phyloP scores from a whole-genome alignment of 2,113 vertebrate genomes.

The Hipposideros armiger region DNA sequence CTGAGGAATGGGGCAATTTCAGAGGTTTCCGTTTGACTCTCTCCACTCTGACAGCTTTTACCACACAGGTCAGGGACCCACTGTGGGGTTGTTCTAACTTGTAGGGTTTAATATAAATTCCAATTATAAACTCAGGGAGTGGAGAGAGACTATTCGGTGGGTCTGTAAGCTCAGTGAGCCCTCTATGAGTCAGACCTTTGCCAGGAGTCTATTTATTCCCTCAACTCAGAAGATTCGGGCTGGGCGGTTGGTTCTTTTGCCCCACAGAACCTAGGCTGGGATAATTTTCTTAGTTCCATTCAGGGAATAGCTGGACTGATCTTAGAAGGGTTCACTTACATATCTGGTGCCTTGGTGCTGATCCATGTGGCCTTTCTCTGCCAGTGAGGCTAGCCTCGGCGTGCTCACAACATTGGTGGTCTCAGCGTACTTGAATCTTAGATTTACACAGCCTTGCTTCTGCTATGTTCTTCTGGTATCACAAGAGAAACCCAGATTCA shows the following conservation, averaged over 20 bases:
- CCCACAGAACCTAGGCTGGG: not conserved
- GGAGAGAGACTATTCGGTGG: not conserved
- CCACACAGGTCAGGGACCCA: not conserved
- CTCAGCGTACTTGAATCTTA: not conserved
- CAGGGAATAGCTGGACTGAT: not conserved
- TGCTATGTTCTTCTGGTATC: not conserved
- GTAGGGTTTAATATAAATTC: not conserved
- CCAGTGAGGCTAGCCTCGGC: not conserved
- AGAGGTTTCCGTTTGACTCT: conserved; percentile 1
- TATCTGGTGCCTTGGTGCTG: not conserved
- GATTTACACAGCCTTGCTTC: not conserved
- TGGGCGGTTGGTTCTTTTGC: not conserved
- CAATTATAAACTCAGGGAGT: not conserved
- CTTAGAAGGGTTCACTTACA: not conserved
- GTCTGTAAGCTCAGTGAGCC: not conserved
- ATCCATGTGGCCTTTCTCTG: not conserved
- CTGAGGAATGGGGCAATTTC: not conserved
- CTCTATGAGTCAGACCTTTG: not conserved
- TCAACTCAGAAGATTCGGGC: not conserved
- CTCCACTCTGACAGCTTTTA: not conserved
- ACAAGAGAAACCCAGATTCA: not conserved
- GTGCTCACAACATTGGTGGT: not conserved
- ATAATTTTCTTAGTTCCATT: not conserved
- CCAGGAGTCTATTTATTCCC: not conserved
- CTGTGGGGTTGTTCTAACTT: conserved; percentile 2